Percentiles rank a stretch among this genome's conserved stretches.
Evolutionary conservation across 2,113 vertebrate species (phyloP).

Genomic region (Menura novaehollandiae): DNA sequence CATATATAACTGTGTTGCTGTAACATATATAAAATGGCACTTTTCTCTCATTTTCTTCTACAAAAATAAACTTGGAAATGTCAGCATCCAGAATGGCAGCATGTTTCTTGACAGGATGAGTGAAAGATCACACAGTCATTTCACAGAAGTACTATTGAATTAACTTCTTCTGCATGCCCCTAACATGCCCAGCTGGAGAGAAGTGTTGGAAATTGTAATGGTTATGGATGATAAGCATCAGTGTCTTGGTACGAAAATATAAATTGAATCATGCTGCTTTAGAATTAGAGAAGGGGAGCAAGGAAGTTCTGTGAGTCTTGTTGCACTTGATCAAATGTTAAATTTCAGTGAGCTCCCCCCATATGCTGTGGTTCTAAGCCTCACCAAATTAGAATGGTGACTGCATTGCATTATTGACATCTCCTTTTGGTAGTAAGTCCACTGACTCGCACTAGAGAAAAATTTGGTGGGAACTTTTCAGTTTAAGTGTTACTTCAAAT

Average conservation of each 20-base stretch:
- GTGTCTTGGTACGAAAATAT: not conserved
- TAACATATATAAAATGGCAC: not conserved
- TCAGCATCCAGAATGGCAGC: not conserved
- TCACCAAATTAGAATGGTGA: not conserved
- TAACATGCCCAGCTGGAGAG: not conserved
- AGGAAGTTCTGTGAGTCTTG: not conserved
- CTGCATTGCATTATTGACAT: not conserved
- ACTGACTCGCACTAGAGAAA: not conserved
- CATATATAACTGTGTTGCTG: not conserved
- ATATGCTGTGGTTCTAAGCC: not conserved
- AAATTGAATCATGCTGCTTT: not conserved
- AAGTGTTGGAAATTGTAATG: not conserved
- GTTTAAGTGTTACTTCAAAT: not conserved
- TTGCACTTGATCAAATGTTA: not conserved
- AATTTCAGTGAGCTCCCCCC: not conserved
- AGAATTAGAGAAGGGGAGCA: not conserved
- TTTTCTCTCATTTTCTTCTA: not conserved
- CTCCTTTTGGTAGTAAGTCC: not conserved
- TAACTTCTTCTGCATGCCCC: not conserved
- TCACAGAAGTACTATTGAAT: not conserved
- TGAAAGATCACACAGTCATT: not conserved
- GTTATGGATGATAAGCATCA: not conserved
- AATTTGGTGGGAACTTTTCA: not conserved
- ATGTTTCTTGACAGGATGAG: conserved; percentile 10
- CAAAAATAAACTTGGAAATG: conserved; percentile 31